phyloP scores from a whole-genome alignment of 2,888 invertebrate species.

The Scaptomyza cyrtandrae region DNA sequence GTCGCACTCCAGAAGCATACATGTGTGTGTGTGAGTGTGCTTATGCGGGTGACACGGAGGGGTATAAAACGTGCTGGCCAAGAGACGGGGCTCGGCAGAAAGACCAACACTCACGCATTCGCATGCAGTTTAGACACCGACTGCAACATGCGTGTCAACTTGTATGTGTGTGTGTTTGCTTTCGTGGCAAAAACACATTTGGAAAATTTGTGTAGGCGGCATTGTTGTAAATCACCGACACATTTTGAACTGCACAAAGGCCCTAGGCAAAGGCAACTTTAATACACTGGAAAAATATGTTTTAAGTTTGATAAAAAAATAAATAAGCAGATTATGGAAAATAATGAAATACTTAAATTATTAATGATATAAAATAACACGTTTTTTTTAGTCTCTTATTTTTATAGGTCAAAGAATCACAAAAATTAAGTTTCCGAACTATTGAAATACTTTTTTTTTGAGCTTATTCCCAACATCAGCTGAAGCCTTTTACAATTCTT shows the following conservation, averaged over 20 bases:
- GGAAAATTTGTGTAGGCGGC: constrained; percentile 75
- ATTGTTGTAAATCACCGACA: constrained; percentile 79
- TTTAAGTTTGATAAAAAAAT: no score
- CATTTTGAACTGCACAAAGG: constrained; percentile 62
- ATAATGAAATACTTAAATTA: no score
- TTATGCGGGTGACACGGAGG: constrained; percentile 11
- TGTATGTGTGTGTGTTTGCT: constrained; percentile 58
- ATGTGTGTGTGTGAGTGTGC: constrained; percentile 25
- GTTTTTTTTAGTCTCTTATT: no score
- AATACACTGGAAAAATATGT: constrained; percentile 39
- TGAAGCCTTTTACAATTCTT: no score
- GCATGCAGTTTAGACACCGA: constrained; percentile 59
- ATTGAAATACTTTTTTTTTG: no score
- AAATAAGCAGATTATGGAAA: no score
- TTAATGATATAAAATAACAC: no score
- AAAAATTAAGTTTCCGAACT: no score
- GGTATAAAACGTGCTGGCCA: constrained; percentile 35
- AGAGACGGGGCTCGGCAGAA: constrained; percentile 9
- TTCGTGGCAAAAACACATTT: constrained; percentile 79
- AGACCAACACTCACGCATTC: constrained; percentile 43
- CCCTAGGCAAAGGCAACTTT: constrained; percentile 27
- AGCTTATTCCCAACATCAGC: no score
- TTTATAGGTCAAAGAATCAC: no score
- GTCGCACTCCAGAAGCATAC: constrained; percentile 65
- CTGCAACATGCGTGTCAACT: constrained; percentile 76